These are phyloP conservation scores for Furcula furcula DNA, from an alignment of 2,888 invertebrate genomes.

Conservation along the genomic window DNA sequence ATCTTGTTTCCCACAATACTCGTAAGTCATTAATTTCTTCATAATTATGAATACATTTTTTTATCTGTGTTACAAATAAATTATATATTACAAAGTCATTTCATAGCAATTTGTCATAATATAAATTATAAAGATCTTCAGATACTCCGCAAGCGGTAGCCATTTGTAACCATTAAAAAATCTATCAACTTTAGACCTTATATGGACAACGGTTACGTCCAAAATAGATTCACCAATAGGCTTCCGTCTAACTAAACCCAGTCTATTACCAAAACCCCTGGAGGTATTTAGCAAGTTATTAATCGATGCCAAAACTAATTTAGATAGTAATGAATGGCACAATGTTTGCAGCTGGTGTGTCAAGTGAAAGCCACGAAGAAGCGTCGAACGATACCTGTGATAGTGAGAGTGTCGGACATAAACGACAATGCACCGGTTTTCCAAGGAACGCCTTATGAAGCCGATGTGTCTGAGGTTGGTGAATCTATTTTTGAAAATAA, in stretches of 20 bases:
- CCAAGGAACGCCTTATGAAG: conserved; percentile 91
- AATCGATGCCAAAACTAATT: conserved; percentile 29
- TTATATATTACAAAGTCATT: conserved; percentile 17
- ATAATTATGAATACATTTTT: conserved; percentile 16
- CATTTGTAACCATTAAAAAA: neutral
- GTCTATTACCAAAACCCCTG: conserved; percentile 22
- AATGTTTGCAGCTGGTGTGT: conserved; percentile 87
- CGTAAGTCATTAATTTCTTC: conserved; percentile 7
- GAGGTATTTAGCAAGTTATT: conserved; percentile 25
- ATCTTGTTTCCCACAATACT: conserved; percentile 16
- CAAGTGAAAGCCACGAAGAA: conserved; percentile 90
- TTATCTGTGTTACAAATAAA: conserved; percentile 23
- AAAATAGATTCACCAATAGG: neutral
- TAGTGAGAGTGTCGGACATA: conserved; percentile 94
- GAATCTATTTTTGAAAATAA: neutral
- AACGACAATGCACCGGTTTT: conserved; percentile 95
- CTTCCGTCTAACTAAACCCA: conserved; percentile 10
- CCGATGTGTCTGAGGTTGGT: conserved; percentile 91
- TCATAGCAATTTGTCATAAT: conserved; percentile 26
- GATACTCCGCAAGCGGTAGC: conserved; percentile 10
- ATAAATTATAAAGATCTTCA: conserved; percentile 21
- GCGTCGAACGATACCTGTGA: conserved; percentile 92
- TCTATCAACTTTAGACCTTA: conserved; percentile 6
- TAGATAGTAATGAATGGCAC: conserved; percentile 28
- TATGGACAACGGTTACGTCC: no score